A percentile compares a stretch with the other conserved stretches of the same genome.
Evolutionary conservation across 2,113 vertebrate genomes (phyloP).

Genomic region (Leucosticte australis): DNA sequence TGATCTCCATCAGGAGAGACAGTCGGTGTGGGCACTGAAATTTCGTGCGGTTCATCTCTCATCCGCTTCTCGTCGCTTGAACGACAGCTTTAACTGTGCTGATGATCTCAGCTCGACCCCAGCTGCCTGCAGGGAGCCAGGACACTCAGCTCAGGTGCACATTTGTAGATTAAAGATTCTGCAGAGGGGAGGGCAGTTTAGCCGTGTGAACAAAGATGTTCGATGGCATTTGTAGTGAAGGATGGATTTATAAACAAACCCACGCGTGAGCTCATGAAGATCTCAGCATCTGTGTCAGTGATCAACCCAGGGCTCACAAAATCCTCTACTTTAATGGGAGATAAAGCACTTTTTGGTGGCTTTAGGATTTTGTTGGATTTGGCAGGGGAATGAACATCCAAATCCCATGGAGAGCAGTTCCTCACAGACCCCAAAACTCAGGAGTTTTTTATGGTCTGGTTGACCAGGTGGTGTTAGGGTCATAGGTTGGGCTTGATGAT

Average conservation of each 20-base stretch:
- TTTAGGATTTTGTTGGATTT: neutral
- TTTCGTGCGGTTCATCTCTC: neutral
- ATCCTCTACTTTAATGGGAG: neutral
- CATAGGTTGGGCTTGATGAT: neutral
- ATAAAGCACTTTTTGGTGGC: neutral
- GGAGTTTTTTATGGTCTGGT: neutral
- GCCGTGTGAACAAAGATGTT: neutral
- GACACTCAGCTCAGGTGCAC: neutral
- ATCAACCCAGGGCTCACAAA: neutral
- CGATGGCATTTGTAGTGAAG: neutral
- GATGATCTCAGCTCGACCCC: neutral
- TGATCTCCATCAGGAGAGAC: neutral
- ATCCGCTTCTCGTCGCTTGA: neutral
- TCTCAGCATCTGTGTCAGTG: neutral
- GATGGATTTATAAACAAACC: neutral
- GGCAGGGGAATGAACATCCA: neutral
- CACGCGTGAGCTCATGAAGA: accelerated
- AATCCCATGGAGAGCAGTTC: accelerated
- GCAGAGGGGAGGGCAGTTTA: neutral
- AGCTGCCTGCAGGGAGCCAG: neutral
- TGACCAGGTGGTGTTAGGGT: neutral
- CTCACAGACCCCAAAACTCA: neutral
- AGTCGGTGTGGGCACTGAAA: neutral
- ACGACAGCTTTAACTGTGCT: neutral
- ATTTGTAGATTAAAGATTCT: neutral